Percentiles rank a stretch among this genome's conserved stretches.
phyloP scores from a whole-genome alignment of 1,140 invertebrate species.

The Scaptomyza graminum region DNA sequence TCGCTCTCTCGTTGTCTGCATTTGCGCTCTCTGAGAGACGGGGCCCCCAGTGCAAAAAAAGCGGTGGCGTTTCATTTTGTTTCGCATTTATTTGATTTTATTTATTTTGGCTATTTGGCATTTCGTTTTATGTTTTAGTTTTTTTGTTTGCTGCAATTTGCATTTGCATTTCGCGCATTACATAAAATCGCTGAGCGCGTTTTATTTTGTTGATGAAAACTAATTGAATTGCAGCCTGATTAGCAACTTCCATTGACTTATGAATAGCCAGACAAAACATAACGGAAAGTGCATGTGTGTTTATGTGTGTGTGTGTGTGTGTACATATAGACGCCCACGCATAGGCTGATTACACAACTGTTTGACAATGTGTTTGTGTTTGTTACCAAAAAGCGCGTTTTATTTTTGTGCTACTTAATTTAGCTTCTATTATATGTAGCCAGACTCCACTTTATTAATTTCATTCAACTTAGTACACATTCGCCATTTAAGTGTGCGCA shows the following conservation, averaged over 20 bases:
- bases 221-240: slow-evolving; percentile 53
- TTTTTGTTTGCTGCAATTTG: neutral
- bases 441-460: slow-evolving; percentile 52
- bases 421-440: slow-evolving; percentile 15
- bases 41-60: slow-evolving; percentile 16
- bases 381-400: slow-evolving; percentile 31
- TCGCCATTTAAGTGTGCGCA: slow-evolving; percentile 50
- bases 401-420: slow-evolving; percentile 50
- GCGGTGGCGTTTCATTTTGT: slow-evolving; percentile 47
- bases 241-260: slow-evolving; percentile 37
- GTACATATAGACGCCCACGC: slow-evolving; percentile 15
- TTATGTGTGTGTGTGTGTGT: neutral
- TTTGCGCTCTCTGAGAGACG: neutral
- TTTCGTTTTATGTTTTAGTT: slow-evolving; percentile 35
- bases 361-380: slow-evolving; percentile 15
- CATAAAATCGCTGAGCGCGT: slow-evolving; percentile 63
- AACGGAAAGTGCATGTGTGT: neutral
- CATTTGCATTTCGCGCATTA: slow-evolving; percentile 68
- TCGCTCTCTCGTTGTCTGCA: slow-evolving; percentile 3
- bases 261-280: slow-evolving; percentile 6
- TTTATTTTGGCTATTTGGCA: slow-evolving; percentile 55
- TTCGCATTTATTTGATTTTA: slow-evolving; percentile 48
- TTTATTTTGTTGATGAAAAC: slow-evolving; percentile 71
- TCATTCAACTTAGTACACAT: slow-evolving; percentile 78
- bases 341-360: slow-evolving; percentile 64